Evolutionary conservation across 2,113 vertebrate genomes (phyloP).

Genomic region (Tringa solitaria): DNA sequence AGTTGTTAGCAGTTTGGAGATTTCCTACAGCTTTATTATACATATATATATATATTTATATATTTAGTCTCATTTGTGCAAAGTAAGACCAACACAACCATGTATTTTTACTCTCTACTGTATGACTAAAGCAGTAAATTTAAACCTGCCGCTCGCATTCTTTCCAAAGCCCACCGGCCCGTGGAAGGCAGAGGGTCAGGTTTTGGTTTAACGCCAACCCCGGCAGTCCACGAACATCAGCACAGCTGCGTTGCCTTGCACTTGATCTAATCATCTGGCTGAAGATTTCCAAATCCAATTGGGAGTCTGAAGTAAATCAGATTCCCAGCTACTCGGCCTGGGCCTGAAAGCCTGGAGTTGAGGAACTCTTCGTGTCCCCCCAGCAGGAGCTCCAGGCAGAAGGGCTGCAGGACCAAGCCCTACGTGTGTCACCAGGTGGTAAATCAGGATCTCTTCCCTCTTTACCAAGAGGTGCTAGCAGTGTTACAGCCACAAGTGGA

Average conservation of each 20-base stretch:
- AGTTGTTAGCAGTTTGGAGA: constrained; percentile 22
- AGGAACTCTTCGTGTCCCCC: neutral
- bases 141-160: neutral
- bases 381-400: neutral
- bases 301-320: neutral
- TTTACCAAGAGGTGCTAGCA: neutral
- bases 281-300: neutral
- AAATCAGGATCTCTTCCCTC: fast-evolving
- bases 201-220: neutral
- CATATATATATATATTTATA: constrained; percentile 34
- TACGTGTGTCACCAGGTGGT: no score
- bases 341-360: neutral
- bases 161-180: neutral
- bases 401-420: neutral
- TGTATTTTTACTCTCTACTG: neutral
- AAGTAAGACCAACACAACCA: neutral
- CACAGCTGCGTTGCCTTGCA: neutral
- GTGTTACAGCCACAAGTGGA: neutral
- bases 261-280: neutral
- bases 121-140: neutral
- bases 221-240: neutral
- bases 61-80: constrained; percentile 31
- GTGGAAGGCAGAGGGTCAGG: neutral
- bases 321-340: neutral
- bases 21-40: constrained; percentile 54